phyloP scores from a whole-genome alignment of 2,888 invertebrate species.

The Cinara cedri region DNA sequence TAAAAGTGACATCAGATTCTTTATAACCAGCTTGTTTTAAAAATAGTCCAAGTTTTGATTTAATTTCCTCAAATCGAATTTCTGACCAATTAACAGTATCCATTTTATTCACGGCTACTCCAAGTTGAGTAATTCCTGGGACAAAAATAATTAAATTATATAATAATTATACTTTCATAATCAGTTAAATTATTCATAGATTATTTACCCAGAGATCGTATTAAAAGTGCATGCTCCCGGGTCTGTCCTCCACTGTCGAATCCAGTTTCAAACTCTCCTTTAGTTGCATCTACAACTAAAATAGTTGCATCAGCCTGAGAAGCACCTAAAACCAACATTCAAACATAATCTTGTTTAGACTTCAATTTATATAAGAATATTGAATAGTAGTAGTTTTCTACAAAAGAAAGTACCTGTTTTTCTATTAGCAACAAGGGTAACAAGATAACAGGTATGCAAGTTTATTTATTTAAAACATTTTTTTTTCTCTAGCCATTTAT shows the following conservation, averaged over 20 bases:
- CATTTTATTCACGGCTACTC: constrained; percentile 95
- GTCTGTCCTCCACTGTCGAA: constrained; percentile 98
- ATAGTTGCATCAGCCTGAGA: constrained; percentile 98
- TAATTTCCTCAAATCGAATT: constrained; percentile 88
- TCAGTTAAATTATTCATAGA: not conserved
- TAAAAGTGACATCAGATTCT: constrained; percentile 83
- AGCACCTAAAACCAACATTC: constrained; percentile 70
- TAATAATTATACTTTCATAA: not conserved
- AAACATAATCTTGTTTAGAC: not conserved
- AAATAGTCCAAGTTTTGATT: constrained; percentile 78
- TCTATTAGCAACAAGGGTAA: too few species aligned
- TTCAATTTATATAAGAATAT: not conserved
- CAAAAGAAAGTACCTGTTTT: too few species aligned
- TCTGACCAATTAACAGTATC: constrained; percentile 95
- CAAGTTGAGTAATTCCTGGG: constrained; percentile 88
- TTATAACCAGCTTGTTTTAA: constrained; percentile 91
- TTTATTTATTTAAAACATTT: too few species aligned
- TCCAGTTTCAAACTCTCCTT: constrained; percentile 98
- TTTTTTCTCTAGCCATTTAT: too few species aligned
- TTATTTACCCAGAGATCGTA: constrained; percentile 72
- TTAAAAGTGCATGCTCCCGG: constrained; percentile 93
- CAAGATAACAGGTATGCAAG: too few species aligned
- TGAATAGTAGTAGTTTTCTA: too few species aligned
- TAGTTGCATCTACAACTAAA: constrained; percentile 92
- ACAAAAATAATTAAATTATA: constrained; percentile 18